A percentile compares a stretch with the other conserved stretches of the same genome.
Conservation (phyloP, 2,888 invertebrate species). For the Dolichopus griseipennis region DNA sequence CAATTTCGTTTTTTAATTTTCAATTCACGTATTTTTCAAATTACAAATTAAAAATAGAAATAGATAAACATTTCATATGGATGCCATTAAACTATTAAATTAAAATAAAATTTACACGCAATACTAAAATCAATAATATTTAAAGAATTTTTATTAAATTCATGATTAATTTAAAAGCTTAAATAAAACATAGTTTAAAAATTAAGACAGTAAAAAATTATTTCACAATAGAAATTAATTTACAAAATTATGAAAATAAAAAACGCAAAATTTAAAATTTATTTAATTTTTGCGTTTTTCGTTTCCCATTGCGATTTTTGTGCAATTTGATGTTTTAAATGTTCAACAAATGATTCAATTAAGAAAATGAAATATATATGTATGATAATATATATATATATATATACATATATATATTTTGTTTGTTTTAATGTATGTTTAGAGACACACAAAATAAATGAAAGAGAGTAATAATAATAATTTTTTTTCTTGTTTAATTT, state of each 20-base stretch:
- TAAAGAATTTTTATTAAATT: background rate
- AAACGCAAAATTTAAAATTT: background rate
- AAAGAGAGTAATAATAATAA: background rate
- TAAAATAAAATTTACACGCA: background rate
- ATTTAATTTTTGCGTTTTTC: background rate
- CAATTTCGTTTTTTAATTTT: background rate
- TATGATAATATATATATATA: too few species aligned
- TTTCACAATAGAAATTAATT: background rate
- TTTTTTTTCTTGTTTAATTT: background rate
- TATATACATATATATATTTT: background rate
- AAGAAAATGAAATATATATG: background rate
- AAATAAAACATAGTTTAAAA: background rate
- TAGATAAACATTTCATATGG: background rate
- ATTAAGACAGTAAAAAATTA: background rate
- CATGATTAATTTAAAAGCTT: background rate
- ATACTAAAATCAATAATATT: background rate
- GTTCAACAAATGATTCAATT: background rate
- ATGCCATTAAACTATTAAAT: background rate
- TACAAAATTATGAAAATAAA: background rate
- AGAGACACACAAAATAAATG: background rate
- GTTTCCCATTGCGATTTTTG: background rate
- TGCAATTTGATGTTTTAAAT: background rate
- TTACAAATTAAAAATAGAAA: background rate
- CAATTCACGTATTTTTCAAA: background rate
- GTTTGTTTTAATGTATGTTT: background rate